Base-by-base conservation (phyloP, 2,113 vertebrate genomes). In the Tiliqua scincoides region DNA sequence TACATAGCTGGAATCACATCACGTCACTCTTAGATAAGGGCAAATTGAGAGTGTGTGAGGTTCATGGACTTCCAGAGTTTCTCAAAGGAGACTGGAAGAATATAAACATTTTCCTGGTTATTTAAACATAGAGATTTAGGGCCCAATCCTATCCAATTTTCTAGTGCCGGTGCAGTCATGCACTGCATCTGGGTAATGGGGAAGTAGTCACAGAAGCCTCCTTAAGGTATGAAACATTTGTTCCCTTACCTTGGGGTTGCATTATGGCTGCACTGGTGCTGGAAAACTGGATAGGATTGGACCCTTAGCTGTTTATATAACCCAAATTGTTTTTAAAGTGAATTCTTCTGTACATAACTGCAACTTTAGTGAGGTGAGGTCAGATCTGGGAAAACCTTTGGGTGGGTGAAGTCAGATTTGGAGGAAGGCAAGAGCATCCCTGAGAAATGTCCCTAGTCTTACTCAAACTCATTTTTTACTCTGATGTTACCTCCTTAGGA, bases 41-140 rank as follows among this genome's bases (percentile, higher is more conserved):
- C 87, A 86, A 25, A 70, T 3, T n/a, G 79, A 48, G 78, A 77
- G 1, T 85, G 43, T 5, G 80, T 78, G 71, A 37, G 3, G 76
- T 54, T 74, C 79, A 43, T 72, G 63, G 84, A 75, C 30, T 48
- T 84, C 70, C 73, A 85, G n/a, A 89, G 86, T 8, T 81, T n/a
- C n/a, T 86, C 87, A 73, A 54, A 43, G 62, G 7, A 2, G 48
- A 73, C 61, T 62, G 30, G 25, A 61, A 62, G 65, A 82, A 83
- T 61, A 40, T 8, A 1, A 1, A 6, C 23, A 59, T 61, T 9
- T 40, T 52, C 25, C 1, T 17, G 17, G 15, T 48, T 71, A 48
- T 87, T 88, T 82, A 86, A 74, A 88, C 92, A 35, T 17, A 76
- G 14, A 57, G 17, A 65, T 74, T 65, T 65, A 81, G 40, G 43